These are phyloP conservation scores for Pipistrellus nathusii DNA, from an alignment of 2,797 vertebrate species.

Conservation along the genomic window DNA sequence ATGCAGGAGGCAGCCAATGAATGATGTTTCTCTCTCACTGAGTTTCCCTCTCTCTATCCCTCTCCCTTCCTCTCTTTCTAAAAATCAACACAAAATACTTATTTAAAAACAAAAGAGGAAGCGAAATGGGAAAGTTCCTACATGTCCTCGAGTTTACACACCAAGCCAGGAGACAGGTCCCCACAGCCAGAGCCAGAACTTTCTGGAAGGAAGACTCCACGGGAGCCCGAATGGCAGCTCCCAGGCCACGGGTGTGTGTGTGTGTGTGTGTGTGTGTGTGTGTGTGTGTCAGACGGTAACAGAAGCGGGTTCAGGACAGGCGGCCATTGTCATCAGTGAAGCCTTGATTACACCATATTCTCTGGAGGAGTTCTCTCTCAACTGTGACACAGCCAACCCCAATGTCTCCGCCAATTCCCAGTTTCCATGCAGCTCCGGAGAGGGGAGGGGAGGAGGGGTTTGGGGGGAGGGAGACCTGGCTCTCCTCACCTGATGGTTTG, in stretches of 20 bases:
- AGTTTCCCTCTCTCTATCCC: too few species aligned
- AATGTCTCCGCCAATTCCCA: neutral
- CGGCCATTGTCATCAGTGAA: neutral
- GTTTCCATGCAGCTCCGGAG: neutral
- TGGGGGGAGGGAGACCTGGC: too few species aligned
- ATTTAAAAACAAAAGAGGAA: neutral
- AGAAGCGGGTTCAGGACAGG: neutral
- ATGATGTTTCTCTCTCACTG: too few species aligned
- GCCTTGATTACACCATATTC: neutral
- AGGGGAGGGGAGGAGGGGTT: too few species aligned
- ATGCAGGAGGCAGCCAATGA: too few species aligned
- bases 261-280: too few species aligned
- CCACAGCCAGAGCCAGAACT: neutral
- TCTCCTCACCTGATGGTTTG: too few species aligned
- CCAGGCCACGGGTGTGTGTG: too few species aligned
- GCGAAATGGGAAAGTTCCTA: neutral
- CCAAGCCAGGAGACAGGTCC: neutral
- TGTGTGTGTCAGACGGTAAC: rapidly evolving
- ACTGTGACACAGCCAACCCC: neutral
- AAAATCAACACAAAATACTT: too few species aligned
- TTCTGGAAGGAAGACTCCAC: neutral
- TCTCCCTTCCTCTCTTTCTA: too few species aligned
- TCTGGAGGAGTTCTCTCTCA: neutral
- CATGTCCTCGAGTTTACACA: neutral
- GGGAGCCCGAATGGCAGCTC: neutral